Evolutionary conservation across 2,113 vertebrate genomes (phyloP).

Genomic region (Notarius quadriscutis): DNA sequence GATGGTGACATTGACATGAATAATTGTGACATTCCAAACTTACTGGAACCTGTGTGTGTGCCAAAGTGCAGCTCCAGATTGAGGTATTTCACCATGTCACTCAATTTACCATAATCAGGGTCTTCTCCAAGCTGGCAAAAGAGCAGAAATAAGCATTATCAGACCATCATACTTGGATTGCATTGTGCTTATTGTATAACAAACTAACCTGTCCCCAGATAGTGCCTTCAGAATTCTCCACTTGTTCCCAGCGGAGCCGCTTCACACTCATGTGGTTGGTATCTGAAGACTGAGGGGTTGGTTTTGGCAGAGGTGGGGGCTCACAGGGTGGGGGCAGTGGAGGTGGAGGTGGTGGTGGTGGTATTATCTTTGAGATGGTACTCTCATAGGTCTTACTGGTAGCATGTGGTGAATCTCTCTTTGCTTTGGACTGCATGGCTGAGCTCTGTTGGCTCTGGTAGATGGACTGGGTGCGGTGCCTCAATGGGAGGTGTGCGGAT

Average conservation of each 20-base stretch:
- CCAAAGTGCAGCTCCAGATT: conserved; percentile 88
- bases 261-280: conserved; percentile 89
- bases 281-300: conserved; percentile 71
- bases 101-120: conserved; percentile 86
- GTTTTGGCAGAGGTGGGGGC: conserved; percentile 60
- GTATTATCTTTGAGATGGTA: conserved; percentile 50
- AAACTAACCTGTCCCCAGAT: conserved; percentile 85
- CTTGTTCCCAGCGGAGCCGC: conserved; percentile 87
- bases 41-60: conserved; percentile 83
- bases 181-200: conserved; percentile 5
- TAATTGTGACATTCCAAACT: conserved; percentile 58
- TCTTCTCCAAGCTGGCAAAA: conserved; percentile 78
- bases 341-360: conserved; percentile 53
- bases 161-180: not conserved
- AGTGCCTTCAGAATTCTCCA: conserved; percentile 88
- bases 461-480: conserved; percentile 71
- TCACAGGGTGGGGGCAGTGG: conserved; percentile 62
- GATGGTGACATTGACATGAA: not conserved
- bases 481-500: conserved; percentile 64
- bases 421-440: conserved; percentile 45
- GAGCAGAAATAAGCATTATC: not conserved
- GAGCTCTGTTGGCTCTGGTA: conserved; percentile 66
- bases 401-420: conserved; percentile 56
- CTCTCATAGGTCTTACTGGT: conserved; percentile 59
- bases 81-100: conserved; percentile 89